Evolutionary conservation across 35 echinoderm and acorn worm genomes (phyloP), one percentile per base, ranked within the genome.

Genomic region (Heliocidaris tuberculata): DNA sequence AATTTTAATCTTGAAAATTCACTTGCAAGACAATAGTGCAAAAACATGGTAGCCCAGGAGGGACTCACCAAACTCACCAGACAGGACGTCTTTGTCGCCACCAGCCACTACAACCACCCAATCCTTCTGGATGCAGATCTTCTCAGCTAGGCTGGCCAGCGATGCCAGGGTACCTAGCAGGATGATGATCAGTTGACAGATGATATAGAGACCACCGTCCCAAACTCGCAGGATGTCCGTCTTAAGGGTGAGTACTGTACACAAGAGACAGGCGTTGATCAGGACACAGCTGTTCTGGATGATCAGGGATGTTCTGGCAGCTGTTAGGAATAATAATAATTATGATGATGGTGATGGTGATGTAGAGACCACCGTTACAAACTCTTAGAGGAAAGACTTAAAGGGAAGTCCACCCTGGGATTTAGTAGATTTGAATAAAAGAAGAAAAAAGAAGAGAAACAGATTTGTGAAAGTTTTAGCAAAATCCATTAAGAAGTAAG

Each of bases 81-180:
- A 95, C 48, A 99, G 88, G 27, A 94, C 90, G 27, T 90, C 87
- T 86, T 95, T 97, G 93, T 97, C 88, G 2, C 88, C 32, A 11
- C 96, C 97, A 24, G 98, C 97, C 17, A 99, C 90, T 7, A 97
- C 94, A 9, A 99, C 98, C 65, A 99, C 97, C 98, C 98, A 99
- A 93, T 99, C 98, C 94, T 97, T 99, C 95, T 99, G 98, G 27
- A 99, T 96, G 48, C 94, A 95, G 47, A 97, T 99, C 60, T 96
- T 95, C 54, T 97, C 85, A 2, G 97, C 98, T 7, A 99, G 86
- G 52, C 97, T 97, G 50, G 97, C 93, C 48, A 99, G 50, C 31
- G 95, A 95, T 47, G 98, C 97, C 42, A 96, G 60, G 5, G 94
- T 92, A 24, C 98, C 98, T 6, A 99, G 86, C 5, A 96, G 9